Evolutionary conservation across 2,797 vertebrate species (phyloP).

Genomic region (Poecilia picta): DNA sequence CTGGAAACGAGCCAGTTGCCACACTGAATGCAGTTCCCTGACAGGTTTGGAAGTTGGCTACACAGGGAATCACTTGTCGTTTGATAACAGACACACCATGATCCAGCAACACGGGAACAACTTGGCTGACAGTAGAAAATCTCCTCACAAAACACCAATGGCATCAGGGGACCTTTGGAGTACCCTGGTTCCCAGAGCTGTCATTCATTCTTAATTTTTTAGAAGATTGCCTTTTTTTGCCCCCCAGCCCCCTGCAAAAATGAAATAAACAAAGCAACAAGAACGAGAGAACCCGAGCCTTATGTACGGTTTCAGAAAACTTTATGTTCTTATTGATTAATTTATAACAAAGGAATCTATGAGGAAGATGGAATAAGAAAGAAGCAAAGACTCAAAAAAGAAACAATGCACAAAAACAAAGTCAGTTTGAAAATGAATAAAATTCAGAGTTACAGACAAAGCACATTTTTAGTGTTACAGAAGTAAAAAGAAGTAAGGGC

Average conservation of each 20-base stretch:
- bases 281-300: conserved; percentile 39
- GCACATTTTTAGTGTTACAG: background rate
- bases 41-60: conserved; percentile 21
- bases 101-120: conserved; percentile 53
- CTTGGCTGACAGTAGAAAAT: conserved; percentile 62
- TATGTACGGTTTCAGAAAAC: conserved; percentile 20
- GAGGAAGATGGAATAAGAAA: background rate
- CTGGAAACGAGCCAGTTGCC: conserved; percentile 58
- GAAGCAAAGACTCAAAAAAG: background rate
- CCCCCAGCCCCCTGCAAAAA: conserved; percentile 27
- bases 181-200: conserved; percentile 55
- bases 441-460: conserved; percentile 1
- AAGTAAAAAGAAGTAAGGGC: background rate
- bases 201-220: conserved; percentile 60
- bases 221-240: background rate
- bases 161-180: conserved; percentile 57
- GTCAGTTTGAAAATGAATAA: background rate
- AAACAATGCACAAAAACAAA: background rate
- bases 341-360: conserved; percentile 2
- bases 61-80: conserved; percentile 58
- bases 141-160: conserved; percentile 48
- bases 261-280: conserved; percentile 22
- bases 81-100: conserved; percentile 50
- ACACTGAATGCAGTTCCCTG: conserved; percentile 28
- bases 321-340: conserved; percentile 42